Evolutionary conservation across 1,140 invertebrate species (phyloP).

Genomic region (Ctenoplectra terminalis): DNA sequence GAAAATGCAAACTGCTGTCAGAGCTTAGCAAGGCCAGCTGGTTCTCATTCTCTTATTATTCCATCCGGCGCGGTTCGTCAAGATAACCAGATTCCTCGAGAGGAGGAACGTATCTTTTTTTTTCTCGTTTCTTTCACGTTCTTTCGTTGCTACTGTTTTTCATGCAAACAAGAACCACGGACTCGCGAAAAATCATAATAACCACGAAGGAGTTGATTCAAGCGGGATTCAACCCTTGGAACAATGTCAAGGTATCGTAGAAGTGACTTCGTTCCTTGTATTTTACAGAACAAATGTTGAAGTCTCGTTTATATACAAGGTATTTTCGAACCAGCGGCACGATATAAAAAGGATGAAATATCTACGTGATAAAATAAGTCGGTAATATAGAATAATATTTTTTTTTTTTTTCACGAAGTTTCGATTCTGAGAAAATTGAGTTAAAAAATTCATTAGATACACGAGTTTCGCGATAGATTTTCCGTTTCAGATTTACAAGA

Average conservation of each 20-base stretch:
- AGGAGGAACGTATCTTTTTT: not conserved
- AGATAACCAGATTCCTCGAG: conserved; percentile 18
- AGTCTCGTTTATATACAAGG: no score
- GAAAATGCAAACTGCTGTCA: conserved; percentile 37
- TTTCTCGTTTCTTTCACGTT: not conserved
- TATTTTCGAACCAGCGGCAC: no score
- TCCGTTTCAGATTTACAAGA: no score
- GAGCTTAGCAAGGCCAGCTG: conserved; percentile 11
- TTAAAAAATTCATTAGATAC: no score
- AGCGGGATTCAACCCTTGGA: not conserved
- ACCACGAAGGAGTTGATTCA: not conserved
- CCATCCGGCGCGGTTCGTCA: conserved; percentile 30
- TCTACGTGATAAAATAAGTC: not conserved
- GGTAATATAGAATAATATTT: no score
- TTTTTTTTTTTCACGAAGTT: no score
- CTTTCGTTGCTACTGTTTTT: not conserved
- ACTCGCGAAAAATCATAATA: conserved; percentile 2
- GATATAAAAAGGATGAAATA: no score
- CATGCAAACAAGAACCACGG: conserved; percentile 12
- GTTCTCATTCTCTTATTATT: conserved; percentile 30
- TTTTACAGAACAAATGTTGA: no score
- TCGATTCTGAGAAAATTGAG: no score
- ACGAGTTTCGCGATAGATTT: no score
- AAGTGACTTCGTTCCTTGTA: not conserved
- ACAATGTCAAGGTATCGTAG: not conserved